Conservation (phyloP, 2,797 vertebrate genomes). For the Hemitrygon akajei region DNA sequence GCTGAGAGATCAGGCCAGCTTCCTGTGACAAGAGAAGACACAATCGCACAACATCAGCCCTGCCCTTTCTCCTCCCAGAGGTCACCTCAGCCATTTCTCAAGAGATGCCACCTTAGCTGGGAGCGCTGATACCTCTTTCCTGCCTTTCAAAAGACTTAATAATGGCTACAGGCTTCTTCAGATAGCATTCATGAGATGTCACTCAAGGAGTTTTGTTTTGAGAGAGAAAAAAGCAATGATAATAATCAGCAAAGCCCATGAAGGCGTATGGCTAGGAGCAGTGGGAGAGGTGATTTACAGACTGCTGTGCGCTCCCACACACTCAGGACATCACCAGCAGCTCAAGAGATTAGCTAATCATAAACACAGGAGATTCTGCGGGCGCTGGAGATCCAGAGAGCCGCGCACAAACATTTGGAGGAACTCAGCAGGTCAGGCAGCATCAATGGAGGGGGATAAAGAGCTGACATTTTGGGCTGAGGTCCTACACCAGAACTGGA, state of each 20-base stretch:
- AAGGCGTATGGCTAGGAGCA: neutral
- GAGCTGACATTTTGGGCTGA: neutral
- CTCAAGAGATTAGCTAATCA: no score
- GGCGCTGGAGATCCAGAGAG: no score
- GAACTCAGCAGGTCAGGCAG: no score
- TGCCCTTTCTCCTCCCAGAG: no score
- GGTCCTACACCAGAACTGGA: no score
- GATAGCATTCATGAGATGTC: constrained; percentile 1
- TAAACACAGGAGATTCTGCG: no score
- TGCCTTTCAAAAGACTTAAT: neutral
- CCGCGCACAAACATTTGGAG: no score
- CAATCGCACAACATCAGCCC: neutral
- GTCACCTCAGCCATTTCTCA: neutral
- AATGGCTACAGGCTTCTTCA: neutral
- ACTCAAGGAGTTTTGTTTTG: neutral
- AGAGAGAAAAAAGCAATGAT: neutral
- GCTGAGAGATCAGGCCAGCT: neutral
- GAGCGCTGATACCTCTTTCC: neutral
- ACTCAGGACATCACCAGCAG: no score
- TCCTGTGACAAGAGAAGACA: neutral
- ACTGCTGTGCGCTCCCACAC: no score
- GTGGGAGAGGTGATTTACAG: neutral
- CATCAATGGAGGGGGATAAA: neutral
- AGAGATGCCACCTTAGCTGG: neutral
- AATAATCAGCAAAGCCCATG: neutral